These are phyloP conservation scores for Corella eumyota DNA, from an alignment of 23 tunicate species.

Conservation along the genomic window DNA sequence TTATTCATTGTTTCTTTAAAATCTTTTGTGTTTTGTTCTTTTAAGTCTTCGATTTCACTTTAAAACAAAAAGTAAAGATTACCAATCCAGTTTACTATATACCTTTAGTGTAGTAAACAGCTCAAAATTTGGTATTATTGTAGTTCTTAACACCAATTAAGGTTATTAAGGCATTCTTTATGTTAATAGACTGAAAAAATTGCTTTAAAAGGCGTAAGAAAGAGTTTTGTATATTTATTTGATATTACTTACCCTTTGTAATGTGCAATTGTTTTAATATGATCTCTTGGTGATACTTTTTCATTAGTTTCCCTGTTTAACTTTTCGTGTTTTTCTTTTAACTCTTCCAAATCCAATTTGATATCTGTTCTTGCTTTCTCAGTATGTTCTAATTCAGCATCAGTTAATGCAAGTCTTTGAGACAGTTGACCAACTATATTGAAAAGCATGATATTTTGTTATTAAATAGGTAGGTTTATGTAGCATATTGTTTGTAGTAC, in stretches of 20 bases:
- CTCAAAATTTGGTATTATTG: too few species aligned
- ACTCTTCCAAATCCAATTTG: constrained; percentile 22
- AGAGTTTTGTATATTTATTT: too few species aligned
- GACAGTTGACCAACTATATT: constrained; percentile 36
- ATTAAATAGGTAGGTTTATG: too few species aligned
- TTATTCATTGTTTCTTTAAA: constrained; percentile 34
- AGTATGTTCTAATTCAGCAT: constrained; percentile 52
- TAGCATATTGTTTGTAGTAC: too few species aligned
- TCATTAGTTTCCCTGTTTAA: constrained; percentile 19
- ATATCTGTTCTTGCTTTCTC: constrained; percentile 23
- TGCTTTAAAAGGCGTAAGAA: too few species aligned
- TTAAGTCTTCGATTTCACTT: constrained; percentile 50
- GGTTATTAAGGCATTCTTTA: too few species aligned
- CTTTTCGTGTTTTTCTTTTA: constrained; percentile 40
- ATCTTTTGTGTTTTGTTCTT: constrained; percentile 38
- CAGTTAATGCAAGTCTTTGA: constrained; percentile 29
- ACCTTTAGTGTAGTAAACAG: too few species aligned
- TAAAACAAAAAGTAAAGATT: background rate
- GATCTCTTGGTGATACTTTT: constrained; percentile 48
- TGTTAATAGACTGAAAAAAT: too few species aligned
- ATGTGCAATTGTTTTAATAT: constrained; percentile 9
- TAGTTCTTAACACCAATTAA: too few species aligned
- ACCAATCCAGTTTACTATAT: too few species aligned
- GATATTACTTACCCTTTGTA: constrained; percentile 35
- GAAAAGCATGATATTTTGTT: too few species aligned